Percentiles rank a stretch among this genome's conserved stretches.
phyloP scores from a whole-genome alignment of 2,888 invertebrate species.

The Prostheceraeus crozeri region DNA sequence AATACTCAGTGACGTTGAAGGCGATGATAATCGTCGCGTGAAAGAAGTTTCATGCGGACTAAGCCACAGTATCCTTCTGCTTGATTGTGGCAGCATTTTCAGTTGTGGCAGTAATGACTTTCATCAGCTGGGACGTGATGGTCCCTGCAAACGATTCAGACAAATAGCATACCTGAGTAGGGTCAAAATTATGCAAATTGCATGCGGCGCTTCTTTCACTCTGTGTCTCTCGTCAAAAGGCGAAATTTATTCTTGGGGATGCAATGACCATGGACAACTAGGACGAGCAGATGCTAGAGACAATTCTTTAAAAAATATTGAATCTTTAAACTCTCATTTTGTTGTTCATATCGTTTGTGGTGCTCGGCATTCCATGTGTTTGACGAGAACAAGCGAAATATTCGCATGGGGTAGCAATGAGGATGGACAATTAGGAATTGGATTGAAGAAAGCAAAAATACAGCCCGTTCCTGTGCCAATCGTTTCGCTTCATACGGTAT shows the following conservation, averaged over 20 bases:
- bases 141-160: too few relatives aligned
- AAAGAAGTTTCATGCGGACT: too few relatives aligned
- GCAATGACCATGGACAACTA: conserved; percentile 82
- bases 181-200: conserved; percentile 64
- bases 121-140: conserved; percentile 71
- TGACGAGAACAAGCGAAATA: too few relatives aligned
- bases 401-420: too few relatives aligned
- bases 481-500: too few relatives aligned
- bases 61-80: conserved; percentile 72
- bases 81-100: conserved; percentile 70
- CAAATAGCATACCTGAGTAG: conserved; percentile 67
- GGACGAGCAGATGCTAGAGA: conserved; percentile 60
- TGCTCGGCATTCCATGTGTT: too few relatives aligned
- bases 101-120: conserved; percentile 87
- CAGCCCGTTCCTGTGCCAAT: too few relatives aligned
- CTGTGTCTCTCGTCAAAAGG: conserved; percentile 70
- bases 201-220: conserved; percentile 74
- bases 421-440: too few relatives aligned
- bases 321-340: not conserved
- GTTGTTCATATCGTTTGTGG: too few relatives aligned
- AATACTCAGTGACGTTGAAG: too few relatives aligned
- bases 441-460: too few relatives aligned
- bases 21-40: too few relatives aligned
- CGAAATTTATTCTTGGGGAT: conserved; percentile 79
- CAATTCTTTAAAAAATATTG: conserved; percentile 13